Evolutionary conservation across 2,888 invertebrate species (phyloP), one percentile per base, ranked within the genome.

Genomic region (Ctenicera cuprea): DNA sequence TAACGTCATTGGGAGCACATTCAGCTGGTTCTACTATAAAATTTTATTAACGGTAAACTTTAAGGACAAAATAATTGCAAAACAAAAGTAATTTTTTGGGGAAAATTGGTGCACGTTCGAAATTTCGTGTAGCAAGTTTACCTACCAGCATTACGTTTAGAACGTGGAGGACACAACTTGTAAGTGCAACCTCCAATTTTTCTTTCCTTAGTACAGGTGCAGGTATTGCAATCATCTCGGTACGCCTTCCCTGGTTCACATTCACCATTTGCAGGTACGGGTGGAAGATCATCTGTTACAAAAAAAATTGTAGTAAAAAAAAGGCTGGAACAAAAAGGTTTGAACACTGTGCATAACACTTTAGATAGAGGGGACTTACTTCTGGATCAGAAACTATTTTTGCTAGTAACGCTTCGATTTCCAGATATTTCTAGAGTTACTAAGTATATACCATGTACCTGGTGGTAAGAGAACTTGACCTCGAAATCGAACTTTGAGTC

Each of bases 131-230:
- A 26, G n/a, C 26, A 26, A 26, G n/a, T n/a, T n/a, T 9, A 38
- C 38, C 16, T 54, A 57, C 57, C 57, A 0, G 33, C 7, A 11
- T 11, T 33, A 16, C 57, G 57, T 18, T 33, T 57, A 11, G 57
- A 11, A 7, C 33, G 12, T 18, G 11, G 11, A 16, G 20, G 57
- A 16, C 57, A 57, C 7, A 33, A 16, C 16, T 33, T 57, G 12
- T 14, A 26, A 14, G 89, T 86, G 82, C 89, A 89, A 0, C 82
- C 79, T 0, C 88, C 88, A 74, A 82, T 82, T 3, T 57, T 57
- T 30, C 57, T 33, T 1, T 57, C 33, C 3, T 8, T 1, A 14
- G 9, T 20, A 14, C 41, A 41, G 11, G 20, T 57, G 74, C 90
- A 90, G 1, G 85, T 85, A 79, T 90, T 89, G 66, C 83, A 84